These are phyloP conservation scores for Oncorhynchus clarkii DNA, from an alignment of 2,113 vertebrate species.

Conservation along the genomic window DNA sequence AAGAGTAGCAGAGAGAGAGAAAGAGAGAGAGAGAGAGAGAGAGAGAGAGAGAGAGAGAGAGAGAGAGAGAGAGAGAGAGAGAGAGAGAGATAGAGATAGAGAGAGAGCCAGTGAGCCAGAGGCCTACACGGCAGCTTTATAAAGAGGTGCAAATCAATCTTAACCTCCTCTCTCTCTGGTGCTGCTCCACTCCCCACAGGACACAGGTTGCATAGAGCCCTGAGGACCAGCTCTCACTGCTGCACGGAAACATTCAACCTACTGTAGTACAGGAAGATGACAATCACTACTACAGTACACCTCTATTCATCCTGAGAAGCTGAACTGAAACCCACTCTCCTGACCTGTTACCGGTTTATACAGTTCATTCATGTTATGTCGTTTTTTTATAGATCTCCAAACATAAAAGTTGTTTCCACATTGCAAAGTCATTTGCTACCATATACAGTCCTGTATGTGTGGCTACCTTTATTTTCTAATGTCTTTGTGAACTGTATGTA, in stretches of 20 bases:
- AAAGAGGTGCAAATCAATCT: slow-evolving; percentile 27
- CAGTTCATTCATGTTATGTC: no score
- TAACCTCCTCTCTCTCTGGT: neutral
- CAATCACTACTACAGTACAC: neutral
- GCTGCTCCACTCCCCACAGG: slow-evolving; percentile 10
- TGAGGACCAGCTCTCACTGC: slow-evolving; percentile 4
- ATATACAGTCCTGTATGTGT: neutral
- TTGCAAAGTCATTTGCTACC: neutral
- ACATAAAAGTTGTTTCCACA: no score
- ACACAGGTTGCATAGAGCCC: slow-evolving; percentile 3
- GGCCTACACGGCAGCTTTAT: slow-evolving; percentile 19
- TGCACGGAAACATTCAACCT: slow-evolving; percentile 1
- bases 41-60: no score
- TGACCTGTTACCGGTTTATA: no score
- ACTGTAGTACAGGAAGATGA: neutral
- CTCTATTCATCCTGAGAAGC: neutral
- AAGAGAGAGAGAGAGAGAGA: neutral
- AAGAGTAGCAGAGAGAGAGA: neutral
- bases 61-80: no score
- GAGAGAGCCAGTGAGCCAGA: neutral
- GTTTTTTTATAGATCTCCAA: no score
- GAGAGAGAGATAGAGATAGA: neutral
- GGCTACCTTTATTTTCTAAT: neutral
- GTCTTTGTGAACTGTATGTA: neutral
- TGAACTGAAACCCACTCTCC: neutral